phyloP scores from a whole-genome alignment of 2,797 vertebrate species.

The Sciurus carolinensis region DNA sequence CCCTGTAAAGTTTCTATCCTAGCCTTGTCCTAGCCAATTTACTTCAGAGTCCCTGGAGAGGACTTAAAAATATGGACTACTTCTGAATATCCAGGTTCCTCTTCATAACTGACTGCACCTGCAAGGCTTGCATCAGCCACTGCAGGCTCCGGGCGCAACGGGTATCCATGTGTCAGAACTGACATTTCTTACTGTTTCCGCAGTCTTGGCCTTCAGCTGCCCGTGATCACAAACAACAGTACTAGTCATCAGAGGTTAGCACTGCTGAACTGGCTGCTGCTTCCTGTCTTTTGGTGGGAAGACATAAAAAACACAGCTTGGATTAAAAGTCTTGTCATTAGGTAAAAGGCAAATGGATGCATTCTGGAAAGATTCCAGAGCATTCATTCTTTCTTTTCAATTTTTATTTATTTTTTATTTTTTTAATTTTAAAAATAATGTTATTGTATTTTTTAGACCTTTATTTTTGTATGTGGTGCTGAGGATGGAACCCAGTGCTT shows the following conservation, averaged over 20 bases:
- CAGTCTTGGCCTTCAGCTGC: slow-evolving; percentile 58
- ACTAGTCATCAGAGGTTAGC: slow-evolving; percentile 38
- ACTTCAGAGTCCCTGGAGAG: neutral
- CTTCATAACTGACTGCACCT: slow-evolving; percentile 39
- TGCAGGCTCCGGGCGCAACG: slow-evolving; percentile 14
- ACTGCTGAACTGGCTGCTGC: neutral
- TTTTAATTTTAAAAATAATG: no score
- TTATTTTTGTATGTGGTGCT: no score
- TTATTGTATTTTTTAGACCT: no score
- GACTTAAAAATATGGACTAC: neutral
- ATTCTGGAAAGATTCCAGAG: slow-evolving; percentile 31
- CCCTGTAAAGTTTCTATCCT: slow-evolving; percentile 10
- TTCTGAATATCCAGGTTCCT: neutral
- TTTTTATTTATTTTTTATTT: no score
- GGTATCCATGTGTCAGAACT: slow-evolving; percentile 67
- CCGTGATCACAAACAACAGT: slow-evolving; percentile 64
- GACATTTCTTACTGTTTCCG: slow-evolving; percentile 23
- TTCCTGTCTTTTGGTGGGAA: slow-evolving; percentile 74
- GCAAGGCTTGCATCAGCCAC: slow-evolving; percentile 50
- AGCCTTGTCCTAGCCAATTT: neutral
- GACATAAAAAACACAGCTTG: slow-evolving; percentile 48
- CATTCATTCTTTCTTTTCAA: neutral
- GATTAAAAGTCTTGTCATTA: slow-evolving; percentile 61
- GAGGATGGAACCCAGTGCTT: no score
- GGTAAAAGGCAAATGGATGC: neutral